phyloP scores from a whole-genome alignment of 2,888 invertebrate genomes.

The Griposia aprilina region DNA sequence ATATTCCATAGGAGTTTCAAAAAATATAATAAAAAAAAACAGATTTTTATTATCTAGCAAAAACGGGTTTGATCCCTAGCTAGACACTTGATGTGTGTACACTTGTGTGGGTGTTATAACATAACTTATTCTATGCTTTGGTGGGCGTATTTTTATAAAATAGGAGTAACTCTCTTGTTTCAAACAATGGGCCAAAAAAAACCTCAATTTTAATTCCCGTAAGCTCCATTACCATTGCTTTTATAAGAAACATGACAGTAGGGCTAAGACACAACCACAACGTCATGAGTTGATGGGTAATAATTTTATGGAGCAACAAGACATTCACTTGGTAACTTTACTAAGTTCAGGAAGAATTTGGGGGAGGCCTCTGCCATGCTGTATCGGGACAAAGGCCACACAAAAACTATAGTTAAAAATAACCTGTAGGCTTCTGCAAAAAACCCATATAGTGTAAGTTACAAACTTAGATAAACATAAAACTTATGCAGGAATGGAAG shows the following conservation, averaged over 20 bases:
- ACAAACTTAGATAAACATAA: not conserved
- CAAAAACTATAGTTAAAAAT: not conserved
- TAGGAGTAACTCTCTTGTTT: not conserved
- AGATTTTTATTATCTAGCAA: no score
- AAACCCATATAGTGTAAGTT: not conserved
- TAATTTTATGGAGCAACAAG: not conserved
- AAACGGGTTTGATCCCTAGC: no score
- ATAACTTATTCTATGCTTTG: constrained; percentile 8
- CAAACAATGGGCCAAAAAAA: not conserved
- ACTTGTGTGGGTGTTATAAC: no score
- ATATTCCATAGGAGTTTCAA: no score
- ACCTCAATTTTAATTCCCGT: not conserved
- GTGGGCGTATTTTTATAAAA: not conserved
- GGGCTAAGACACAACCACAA: not conserved
- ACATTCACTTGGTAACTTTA: not conserved
- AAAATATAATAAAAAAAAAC: no score
- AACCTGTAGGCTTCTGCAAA: not conserved
- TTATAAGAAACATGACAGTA: not conserved
- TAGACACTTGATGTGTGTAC: no score
- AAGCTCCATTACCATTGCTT: not conserved
- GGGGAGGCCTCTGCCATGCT: not conserved
- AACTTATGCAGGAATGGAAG: constrained; percentile 74
- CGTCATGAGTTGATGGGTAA: not conserved
- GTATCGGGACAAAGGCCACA: not conserved
- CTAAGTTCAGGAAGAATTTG: not conserved